A percentile compares a stretch with the other conserved stretches of the same genome.
phyloP scores from a whole-genome alignment of 2,888 invertebrate species.

The Philaethria dido region DNA sequence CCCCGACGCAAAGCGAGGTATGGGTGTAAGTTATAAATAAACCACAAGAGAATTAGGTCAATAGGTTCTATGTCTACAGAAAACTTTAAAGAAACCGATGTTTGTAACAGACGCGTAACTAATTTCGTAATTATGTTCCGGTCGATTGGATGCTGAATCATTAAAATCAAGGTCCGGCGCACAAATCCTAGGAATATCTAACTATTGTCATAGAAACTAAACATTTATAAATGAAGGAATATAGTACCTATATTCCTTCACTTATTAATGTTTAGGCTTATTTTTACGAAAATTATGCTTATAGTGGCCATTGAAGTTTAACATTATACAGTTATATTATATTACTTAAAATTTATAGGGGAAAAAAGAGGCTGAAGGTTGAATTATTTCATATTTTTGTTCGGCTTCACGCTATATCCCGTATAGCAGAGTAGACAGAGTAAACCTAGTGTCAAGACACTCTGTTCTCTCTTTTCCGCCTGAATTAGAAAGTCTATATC shows the following conservation, averaged over 20 bases:
- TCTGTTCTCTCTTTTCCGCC: too few relatives aligned
- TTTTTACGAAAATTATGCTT: too few relatives aligned
- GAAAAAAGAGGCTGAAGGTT: too few relatives aligned
- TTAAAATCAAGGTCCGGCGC: conserved; percentile 46
- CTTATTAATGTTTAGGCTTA: not conserved
- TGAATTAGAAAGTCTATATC: not conserved
- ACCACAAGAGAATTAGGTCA: conserved; percentile 32
- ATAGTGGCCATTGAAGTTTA: too few relatives aligned
- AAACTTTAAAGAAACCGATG: conserved; percentile 28
- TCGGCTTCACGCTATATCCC: too few relatives aligned
- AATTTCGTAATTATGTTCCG: conserved; percentile 46
- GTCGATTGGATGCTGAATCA: conserved; percentile 49
- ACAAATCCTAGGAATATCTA: conserved; percentile 26
- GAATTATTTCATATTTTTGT: too few relatives aligned
- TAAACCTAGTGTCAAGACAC: too few relatives aligned
- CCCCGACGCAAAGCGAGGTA: too few relatives aligned
- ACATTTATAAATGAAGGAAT: not conserved
- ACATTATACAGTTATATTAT: too few relatives aligned
- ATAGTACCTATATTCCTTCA: too few relatives aligned
- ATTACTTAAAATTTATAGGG: too few relatives aligned
- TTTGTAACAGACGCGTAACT: conserved; percentile 35
- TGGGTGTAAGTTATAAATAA: conserved; percentile 8
- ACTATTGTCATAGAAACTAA: conserved; percentile 25
- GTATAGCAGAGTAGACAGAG: too few relatives aligned
- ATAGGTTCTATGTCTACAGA: conserved; percentile 27